Conservation (phyloP, 2,888 invertebrate species). For the Desoria tigrina region DNA sequence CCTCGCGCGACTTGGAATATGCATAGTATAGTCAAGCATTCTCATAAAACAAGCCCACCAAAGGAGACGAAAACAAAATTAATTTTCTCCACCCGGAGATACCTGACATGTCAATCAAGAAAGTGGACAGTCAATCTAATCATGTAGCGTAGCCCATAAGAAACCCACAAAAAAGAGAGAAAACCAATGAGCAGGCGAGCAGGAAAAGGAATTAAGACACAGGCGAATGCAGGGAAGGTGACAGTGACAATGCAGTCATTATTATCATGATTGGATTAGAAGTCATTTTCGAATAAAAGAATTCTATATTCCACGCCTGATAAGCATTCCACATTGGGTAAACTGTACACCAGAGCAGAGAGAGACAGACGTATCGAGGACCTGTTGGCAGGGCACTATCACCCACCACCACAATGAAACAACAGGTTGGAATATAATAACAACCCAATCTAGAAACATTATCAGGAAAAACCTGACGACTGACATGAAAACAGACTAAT, state of each 20-base stretch:
- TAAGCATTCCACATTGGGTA: too few relatives aligned
- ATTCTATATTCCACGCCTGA: too few relatives aligned
- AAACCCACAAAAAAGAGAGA: not conserved
- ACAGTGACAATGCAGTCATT: constrained; percentile 1
- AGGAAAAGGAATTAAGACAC: not conserved
- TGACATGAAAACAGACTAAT: constrained; percentile 34
- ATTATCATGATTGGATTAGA: not conserved
- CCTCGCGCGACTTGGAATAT: too few relatives aligned
- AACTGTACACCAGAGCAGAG: too few relatives aligned
- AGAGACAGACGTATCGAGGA: too few relatives aligned
- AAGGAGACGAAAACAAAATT: constrained; percentile 14
- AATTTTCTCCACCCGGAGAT: constrained; percentile 11
- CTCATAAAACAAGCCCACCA: constrained; percentile 7
- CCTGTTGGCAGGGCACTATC: too few relatives aligned
- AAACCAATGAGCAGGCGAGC: not conserved
- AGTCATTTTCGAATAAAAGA: constrained; percentile 4
- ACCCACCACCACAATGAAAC: not conserved
- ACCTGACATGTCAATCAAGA: constrained; percentile 16
- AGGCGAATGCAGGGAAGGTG: not conserved
- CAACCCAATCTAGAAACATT: constrained; percentile 3
- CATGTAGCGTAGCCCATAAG: constrained; percentile 4
- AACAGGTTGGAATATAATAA: not conserved
- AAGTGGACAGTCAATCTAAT: not conserved
- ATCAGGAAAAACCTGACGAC: constrained; percentile 14
- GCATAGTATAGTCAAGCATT: too few relatives aligned